Percentiles rank a stretch among this genome's conserved stretches.
phyloP scores from a whole-genome alignment of 1,140 invertebrate species.

The Homarus americanus region DNA sequence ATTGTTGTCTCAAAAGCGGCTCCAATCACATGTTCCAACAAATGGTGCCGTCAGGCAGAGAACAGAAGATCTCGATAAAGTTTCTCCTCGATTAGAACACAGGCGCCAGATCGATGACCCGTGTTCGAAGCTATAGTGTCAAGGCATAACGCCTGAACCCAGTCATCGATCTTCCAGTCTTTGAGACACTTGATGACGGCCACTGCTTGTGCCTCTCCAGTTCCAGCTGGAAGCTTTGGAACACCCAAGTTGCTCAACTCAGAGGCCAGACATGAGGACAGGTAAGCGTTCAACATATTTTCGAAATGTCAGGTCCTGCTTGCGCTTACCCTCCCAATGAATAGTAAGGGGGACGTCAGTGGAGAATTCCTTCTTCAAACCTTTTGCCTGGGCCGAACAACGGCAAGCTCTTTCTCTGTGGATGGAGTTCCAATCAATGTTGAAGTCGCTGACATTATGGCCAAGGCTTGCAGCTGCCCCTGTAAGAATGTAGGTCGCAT shows the following conservation, averaged over 20 bases:
- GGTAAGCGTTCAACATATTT: not conserved
- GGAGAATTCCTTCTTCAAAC: not conserved
- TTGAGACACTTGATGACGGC: not conserved
- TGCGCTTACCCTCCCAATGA: not conserved
- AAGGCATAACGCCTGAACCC: not conserved
- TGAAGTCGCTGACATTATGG: too few relatives aligned
- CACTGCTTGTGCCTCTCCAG: not conserved
- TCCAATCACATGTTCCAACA: not conserved
- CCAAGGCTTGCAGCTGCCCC: too few relatives aligned
- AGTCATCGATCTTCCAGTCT: not conserved
- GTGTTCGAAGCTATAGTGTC: conserved; percentile 4
- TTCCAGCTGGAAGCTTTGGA: not conserved
- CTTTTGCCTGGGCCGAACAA: too few relatives aligned
- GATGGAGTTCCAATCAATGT: too few relatives aligned
- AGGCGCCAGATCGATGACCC: not conserved
- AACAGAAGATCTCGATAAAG: not conserved
- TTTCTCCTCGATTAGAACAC: not conserved
- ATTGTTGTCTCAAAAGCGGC: too few relatives aligned
- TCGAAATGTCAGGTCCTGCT: not conserved
- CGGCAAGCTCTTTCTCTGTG: too few relatives aligned
- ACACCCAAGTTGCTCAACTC: not conserved
- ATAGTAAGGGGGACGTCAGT: not conserved
- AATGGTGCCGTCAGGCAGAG: not conserved
- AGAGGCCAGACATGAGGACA: not conserved
- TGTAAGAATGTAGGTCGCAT: too few relatives aligned